Conservation (phyloP, 2,113 vertebrate species). For the Datnioides undecimradiatus region DNA sequence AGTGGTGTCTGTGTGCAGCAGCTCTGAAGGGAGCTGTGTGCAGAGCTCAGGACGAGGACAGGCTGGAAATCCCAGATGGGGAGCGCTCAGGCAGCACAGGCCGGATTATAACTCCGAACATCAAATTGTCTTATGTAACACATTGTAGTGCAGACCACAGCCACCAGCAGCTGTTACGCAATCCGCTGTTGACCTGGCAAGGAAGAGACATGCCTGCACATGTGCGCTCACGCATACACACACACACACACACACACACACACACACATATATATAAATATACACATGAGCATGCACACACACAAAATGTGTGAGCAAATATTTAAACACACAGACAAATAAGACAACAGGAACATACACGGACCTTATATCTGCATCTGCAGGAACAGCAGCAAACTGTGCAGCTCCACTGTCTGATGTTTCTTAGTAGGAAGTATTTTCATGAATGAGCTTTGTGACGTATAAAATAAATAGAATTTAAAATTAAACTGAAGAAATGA, state of each 20-base stretch:
- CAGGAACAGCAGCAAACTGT: no score
- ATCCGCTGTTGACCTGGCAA: constrained; percentile 73
- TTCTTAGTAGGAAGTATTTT: no score
- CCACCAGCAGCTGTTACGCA: constrained; percentile 77
- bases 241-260: not conserved
- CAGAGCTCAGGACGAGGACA: constrained; percentile 30
- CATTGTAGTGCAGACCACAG: constrained; percentile 70
- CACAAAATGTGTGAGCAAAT: no score
- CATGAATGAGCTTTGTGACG: no score
- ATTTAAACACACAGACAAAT: no score
- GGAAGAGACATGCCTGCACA: constrained; percentile 40
- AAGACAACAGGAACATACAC: no score
- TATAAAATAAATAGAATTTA: no score
- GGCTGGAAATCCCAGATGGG: constrained; percentile 73
- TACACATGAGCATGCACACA: no score
- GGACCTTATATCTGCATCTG: no score
- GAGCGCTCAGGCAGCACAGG: constrained; percentile 55
- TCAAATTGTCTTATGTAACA: constrained; percentile 84
- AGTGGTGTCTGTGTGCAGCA: constrained; percentile 20
- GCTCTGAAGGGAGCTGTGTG: constrained; percentile 7
- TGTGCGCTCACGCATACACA: constrained; percentile 15
- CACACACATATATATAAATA: constrained; percentile 5
- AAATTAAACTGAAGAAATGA: no score
- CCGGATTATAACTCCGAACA: constrained; percentile 80
- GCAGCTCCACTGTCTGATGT: no score